A percentile compares a stretch with the other conserved stretches of the same genome.
phyloP scores from a whole-genome alignment of 2,888 invertebrate genomes.

The Tenthredo scrophulariae region DNA sequence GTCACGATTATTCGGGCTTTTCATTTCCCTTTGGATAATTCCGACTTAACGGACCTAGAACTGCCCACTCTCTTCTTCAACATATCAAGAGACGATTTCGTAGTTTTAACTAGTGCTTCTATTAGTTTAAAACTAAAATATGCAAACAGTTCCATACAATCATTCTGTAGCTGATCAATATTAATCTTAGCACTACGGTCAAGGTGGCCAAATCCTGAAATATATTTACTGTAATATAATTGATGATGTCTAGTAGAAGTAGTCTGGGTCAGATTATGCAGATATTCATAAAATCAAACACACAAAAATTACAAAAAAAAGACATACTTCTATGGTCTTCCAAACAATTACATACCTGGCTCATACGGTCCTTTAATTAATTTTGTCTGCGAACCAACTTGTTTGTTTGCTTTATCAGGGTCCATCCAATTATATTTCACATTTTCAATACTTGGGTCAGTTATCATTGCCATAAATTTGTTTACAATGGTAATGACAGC shows the following conservation, averaged over 20 bases:
- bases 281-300: not conserved
- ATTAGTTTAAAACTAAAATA: constrained; percentile 89
- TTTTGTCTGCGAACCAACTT: constrained; percentile 82
- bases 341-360: constrained; percentile 78
- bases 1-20: not conserved
- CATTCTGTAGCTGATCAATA: constrained; percentile 82
- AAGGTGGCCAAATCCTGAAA: constrained; percentile 83
- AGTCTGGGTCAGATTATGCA: not conserved
- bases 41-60: constrained; percentile 63
- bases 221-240: constrained; percentile 9
- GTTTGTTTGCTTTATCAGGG: constrained; percentile 82
- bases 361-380: constrained; percentile 79
- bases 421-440: constrained; percentile 85
- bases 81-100: constrained; percentile 86
- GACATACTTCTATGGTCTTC: constrained; percentile 21
- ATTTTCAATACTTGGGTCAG: constrained; percentile 81
- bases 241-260: not conserved
- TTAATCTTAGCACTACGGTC: constrained; percentile 83
- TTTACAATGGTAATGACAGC: constrained; percentile 89
- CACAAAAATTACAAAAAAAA: not conserved
- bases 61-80: constrained; percentile 82
- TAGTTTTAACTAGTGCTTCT: constrained; percentile 87
- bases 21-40: not conserved
- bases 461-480: constrained; percentile 85
- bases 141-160: constrained; percentile 90